Evolutionary conservation across 2,113 vertebrate genomes (phyloP), one percentile per base, ranked within the genome.

Genomic region (Cyanistes caeruleus): DNA sequence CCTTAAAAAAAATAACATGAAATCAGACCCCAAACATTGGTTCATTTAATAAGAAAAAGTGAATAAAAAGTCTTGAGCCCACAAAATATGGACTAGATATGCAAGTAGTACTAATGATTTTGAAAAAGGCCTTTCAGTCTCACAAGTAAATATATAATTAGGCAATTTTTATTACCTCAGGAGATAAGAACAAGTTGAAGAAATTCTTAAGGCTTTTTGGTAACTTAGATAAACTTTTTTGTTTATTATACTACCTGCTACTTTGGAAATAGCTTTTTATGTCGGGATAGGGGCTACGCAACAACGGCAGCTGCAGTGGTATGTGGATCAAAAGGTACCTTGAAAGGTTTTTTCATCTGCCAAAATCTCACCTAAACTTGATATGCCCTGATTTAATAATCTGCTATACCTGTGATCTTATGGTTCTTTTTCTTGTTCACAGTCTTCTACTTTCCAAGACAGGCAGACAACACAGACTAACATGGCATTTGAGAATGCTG

Each of bases 161-260:
- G 25, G 21, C 62, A 63, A 27, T 7, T 96, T 89, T 75, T 90
- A 79, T 93, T 95, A 92, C 85, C 46, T 39, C 39, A 84, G 59
- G 59, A 93, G 84, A 89, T 74, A 93, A 91, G 73, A 95, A 74
- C 24, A 80, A 11, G 19, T 53, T 79, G 52, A 91, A 94, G 55
- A 91, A 90, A 75, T 35, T 83, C 35, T 70, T 93, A 77, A 87
- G 33, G 16, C 33, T 86, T 24, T 93, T 78, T 13, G 24, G 81
- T 70, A 89, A 44, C 49, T 83, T 70, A 80, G 33, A 85, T 37
- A 87, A 84, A 74, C 49, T 51, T 87, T 87, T 86, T 51, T 46
- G 37, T 78, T 62, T 81, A 39, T 39, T 39, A 39, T 39, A 31
- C 52, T 79, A 13, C 37, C 41, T 41, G 37, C 73, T 77, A 17